Base-by-base conservation (phyloP, 92 coral and sea anemone genomes). In the Paragorgia papillata region DNA sequence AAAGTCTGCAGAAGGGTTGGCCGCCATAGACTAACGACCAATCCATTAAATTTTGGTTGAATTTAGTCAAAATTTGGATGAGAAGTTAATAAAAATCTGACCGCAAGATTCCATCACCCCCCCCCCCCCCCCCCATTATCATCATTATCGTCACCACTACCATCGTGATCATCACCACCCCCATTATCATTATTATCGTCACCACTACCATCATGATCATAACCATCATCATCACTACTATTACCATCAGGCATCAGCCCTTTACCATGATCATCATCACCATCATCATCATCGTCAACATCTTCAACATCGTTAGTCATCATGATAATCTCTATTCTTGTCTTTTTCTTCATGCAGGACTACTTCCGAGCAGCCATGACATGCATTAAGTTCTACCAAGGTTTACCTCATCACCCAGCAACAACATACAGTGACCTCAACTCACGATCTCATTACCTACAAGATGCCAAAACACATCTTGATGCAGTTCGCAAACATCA, bases 331-430 rank as follows among this genome's bases (percentile, higher is more conserved):
- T 4, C 12, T 51, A 51, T 51, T 51, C 6, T 51, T 17, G n/a
- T 51, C 58, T 3, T 51, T 3, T 7, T 51, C 58, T 5, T 51
- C 58, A 17, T 22, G 0, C 73, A 95, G 99, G 99, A 95, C 67
- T 80, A 79, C 73, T 95, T 95, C 75, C 96, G 99, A 24, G 99
- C 99, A 21, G 97, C 99, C 0, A 96, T 89, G 88, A 95, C 99
- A 7, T 95, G 99, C 41, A 95, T 91, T 57, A 89, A 88, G 62
- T 95, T 95, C 87, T 95, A 84, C 80, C 92, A 95, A 56, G 95
- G 97, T 9, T 82, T 73, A 18, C 87, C 97, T n/a, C 96, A 92
- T 2, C 84, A 88, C 0, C 43, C 84, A 6, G 91, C 87, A 17
- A 69, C 96, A 30, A 74, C 91, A 30, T 89, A 91, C 84, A 90